These are phyloP conservation scores for Camponotus fellah DNA, from an alignment of 2,888 invertebrate genomes.

Conservation along the genomic window DNA sequence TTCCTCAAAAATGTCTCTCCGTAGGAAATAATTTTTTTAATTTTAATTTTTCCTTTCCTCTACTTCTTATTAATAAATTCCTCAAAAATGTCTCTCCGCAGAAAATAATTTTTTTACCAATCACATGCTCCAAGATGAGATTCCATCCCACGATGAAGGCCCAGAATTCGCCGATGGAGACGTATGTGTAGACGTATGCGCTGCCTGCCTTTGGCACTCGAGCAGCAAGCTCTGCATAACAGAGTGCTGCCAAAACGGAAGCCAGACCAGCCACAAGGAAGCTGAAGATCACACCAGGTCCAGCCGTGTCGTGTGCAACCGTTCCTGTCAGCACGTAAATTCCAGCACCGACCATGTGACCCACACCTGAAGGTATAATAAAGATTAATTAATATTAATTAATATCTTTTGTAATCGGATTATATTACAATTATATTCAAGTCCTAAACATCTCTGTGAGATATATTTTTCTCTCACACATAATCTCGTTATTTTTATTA, in stretches of 20 bases:
- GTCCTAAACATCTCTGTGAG: background rate
- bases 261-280: slow-evolving; percentile 94
- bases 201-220: slow-evolving; percentile 96
- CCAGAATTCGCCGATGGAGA: slow-evolving; percentile 97
- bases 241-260: slow-evolving; percentile 93
- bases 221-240: slow-evolving; percentile 95
- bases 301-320: slow-evolving; percentile 93
- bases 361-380: slow-evolving; percentile 88
- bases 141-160: slow-evolving; percentile 99
- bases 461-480: background rate
- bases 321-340: slow-evolving; percentile 96
- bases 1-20: background rate
- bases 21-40: slow-evolving; percentile 30
- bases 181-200: slow-evolving; percentile 97
- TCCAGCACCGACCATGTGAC: slow-evolving; percentile 98
- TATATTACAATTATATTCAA: background rate
- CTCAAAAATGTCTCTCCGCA: background rate
- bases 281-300: slow-evolving; percentile 93
- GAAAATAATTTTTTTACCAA: slow-evolving; percentile 86
- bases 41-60: background rate
- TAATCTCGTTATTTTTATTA: background rate
- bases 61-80: background rate
- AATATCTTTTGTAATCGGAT: background rate
- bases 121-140: slow-evolving; percentile 95
- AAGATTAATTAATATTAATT: slow-evolving; percentile 6